Evolutionary conservation across 2,888 invertebrate species (phyloP).

Genomic region (Venustoraphidia nigricollis): DNA sequence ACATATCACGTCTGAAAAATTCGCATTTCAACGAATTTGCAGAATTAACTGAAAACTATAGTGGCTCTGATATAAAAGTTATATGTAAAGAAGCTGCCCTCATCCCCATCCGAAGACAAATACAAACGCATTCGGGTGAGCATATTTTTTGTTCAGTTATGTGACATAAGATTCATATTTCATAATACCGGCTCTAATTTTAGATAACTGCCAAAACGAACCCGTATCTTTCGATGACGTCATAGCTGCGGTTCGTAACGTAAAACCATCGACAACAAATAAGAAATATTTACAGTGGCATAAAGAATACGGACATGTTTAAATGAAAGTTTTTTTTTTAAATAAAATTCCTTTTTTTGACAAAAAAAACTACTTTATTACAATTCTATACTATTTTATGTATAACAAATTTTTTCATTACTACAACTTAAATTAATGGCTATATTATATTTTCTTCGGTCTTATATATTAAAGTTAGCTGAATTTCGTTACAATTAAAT

Average conservation of each 20-base stretch:
- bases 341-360: too few species aligned
- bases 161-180: neutral
- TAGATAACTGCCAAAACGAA: constrained; percentile 11
- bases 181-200: too few species aligned
- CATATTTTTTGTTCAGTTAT: constrained; percentile 5
- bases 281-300: constrained; percentile 48
- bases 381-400: too few species aligned
- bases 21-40: constrained; percentile 33
- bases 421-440: too few species aligned
- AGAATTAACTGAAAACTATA: constrained; percentile 53
- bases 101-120: constrained; percentile 55
- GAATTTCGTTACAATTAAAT: too few species aligned
- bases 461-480: too few species aligned
- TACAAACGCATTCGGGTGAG: constrained; percentile 28
- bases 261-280: constrained; percentile 41
- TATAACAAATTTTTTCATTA: too few species aligned
- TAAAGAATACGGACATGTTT: constrained; percentile 39
- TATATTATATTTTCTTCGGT: too few species aligned
- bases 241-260: constrained; percentile 33
- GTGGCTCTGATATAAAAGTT: constrained; percentile 75
- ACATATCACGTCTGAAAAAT: constrained; percentile 29
- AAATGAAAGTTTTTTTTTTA: constrained; percentile 9
- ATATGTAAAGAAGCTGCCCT: constrained; percentile 84
- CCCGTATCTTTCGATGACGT: constrained; percentile 28
- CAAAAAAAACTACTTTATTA: too few species aligned